These are phyloP conservation scores for Cydia strobilella DNA, from an alignment of 1,140 invertebrate genomes.

Conservation along the genomic window DNA sequence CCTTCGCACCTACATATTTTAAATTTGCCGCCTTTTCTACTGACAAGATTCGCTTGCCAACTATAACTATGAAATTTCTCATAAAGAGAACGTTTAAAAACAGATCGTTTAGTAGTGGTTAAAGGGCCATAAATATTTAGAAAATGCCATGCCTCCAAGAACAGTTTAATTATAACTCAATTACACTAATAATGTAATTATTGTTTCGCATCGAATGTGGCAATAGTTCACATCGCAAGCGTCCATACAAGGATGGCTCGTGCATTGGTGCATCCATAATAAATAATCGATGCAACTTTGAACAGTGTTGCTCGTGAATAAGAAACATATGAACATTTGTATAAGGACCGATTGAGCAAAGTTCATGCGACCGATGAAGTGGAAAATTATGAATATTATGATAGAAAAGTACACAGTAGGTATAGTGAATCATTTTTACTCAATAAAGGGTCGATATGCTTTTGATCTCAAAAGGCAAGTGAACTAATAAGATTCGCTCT, in stretches of 20 bases:
- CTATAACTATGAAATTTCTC: too few relatives aligned
- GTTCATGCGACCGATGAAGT: background rate
- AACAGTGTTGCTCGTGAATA: background rate
- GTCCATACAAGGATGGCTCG: background rate
- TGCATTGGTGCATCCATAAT: constrained; percentile 10
- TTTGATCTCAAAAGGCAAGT: too few relatives aligned
- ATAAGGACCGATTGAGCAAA: constrained; percentile 6
- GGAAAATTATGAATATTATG: constrained; percentile 4
- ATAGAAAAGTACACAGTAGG: background rate
- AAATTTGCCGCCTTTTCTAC: too few relatives aligned
- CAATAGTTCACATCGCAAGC: background rate
- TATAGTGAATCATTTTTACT: too few relatives aligned
- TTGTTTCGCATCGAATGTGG: background rate
- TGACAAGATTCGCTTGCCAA: too few relatives aligned
- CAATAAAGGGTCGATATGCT: too few relatives aligned
- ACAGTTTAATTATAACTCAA: background rate
- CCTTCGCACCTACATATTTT: too few relatives aligned
- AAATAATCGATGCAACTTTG: background rate
- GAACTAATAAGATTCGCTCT: too few relatives aligned
- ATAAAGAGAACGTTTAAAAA: too few relatives aligned
- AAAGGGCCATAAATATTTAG: too few relatives aligned
- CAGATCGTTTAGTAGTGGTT: too few relatives aligned
- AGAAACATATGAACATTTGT: background rate
- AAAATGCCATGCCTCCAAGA: too few relatives aligned
- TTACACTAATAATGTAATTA: constrained; percentile 6